Evolutionary conservation across 2,888 invertebrate species (phyloP), one percentile per base, ranked within the genome.

Genomic region (Eutolmus rufibarbis): DNA sequence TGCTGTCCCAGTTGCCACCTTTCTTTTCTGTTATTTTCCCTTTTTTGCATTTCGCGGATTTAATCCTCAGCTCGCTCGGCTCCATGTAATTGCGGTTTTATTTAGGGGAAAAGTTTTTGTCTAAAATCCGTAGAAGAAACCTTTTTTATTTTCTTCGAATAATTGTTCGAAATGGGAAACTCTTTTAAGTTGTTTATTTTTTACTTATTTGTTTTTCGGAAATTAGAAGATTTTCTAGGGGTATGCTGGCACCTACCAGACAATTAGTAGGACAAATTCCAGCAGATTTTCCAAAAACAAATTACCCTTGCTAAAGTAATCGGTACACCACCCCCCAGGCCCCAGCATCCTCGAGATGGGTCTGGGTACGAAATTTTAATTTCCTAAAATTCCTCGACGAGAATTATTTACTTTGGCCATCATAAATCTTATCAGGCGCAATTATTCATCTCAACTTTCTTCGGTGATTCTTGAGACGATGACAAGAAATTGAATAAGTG

Each of bases 401-500:
- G 28, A 85, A 74, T 74, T 85, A 85, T 85, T 85, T 85, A 85
- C 85, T 85, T 85, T 74, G 85, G 85, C 40, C 74, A 19, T 74
- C 74, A 85, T 85, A 85, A 85, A 85, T 85, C 74, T 85, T 85
- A 74, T 74, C 74, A 37, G 31, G 74, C 85, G 74, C 74, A 85
- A 85, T 85, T 74, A 85, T 85, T 85, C 85, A 85, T 85, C 85
- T 74, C 85, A 85, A 46, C 85, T 85, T 85, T 74, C 85, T 85
- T 74, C 37, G 46, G 85, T 85, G 28, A 74, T 85, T 76, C 43
- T 23, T 74, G 74, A 85, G 85, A 74, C 74, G 85, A 85, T 85
- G 85, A 85, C 85, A 85, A 85, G 74, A 85, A 85, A 85, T 85
- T 85, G 85, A 85, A 85, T 85, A 85, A 85, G 85, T 51, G 57